Conservation (phyloP, 2,113 vertebrate species). For the Vimba vimba region DNA sequence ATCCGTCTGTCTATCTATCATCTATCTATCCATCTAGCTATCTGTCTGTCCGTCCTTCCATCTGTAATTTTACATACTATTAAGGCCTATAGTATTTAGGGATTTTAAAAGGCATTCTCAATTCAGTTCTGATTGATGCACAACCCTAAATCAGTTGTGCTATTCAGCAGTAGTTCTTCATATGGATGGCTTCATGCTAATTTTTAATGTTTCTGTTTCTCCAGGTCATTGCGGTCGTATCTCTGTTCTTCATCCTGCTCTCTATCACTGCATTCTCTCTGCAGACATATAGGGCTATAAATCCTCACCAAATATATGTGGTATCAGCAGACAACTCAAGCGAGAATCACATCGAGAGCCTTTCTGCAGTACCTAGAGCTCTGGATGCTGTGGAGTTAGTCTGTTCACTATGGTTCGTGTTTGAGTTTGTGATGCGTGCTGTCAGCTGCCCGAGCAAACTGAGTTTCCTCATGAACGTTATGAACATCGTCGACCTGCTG, state of each 20-base stretch:
- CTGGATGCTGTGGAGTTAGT: background rate
- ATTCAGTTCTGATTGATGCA: background rate
- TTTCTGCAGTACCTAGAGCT: background rate
- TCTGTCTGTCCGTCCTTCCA: too few species aligned
- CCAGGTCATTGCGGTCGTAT: background rate
- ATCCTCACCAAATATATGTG: too few species aligned
- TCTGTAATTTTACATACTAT: too few species aligned
- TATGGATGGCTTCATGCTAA: background rate
- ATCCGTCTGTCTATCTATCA: background rate
- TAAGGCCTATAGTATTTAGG: too few species aligned
- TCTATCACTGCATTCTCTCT: background rate
- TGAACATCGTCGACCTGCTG: slow-evolving; percentile 16
- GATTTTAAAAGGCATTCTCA: too few species aligned
- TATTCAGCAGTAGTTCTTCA: background rate
- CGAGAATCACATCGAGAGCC: fast-evolving
- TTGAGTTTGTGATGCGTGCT: background rate
- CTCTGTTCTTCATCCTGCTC: slow-evolving; percentile 21
- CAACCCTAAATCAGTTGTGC: background rate
- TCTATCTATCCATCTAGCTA: background rate
- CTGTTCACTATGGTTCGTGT: slow-evolving; percentile 10
- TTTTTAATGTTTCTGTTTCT: background rate
- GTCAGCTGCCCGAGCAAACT: background rate
- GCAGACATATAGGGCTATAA: background rate
- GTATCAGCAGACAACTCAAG: background rate
- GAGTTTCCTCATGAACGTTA: background rate